Evolutionary conservation across 2,797 vertebrate species (phyloP).

Genomic region (Malacoctenus gilli): DNA sequence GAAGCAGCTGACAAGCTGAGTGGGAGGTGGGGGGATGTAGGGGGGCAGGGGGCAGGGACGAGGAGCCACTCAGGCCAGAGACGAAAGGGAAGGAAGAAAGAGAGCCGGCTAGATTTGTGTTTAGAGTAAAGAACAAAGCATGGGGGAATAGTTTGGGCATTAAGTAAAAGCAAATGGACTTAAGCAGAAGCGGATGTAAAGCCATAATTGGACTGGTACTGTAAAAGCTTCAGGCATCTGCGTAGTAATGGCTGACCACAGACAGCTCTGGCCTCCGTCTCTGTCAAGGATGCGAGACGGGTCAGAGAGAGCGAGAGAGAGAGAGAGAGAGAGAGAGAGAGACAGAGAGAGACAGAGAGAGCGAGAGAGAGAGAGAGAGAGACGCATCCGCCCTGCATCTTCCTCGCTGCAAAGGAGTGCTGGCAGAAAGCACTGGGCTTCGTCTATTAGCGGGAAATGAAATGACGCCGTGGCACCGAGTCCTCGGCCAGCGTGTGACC

Average conservation of each 20-base stretch:
- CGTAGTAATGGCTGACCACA: slow-evolving; percentile 59
- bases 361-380: no score
- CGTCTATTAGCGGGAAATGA: slow-evolving; percentile 58
- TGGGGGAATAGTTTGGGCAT: slow-evolving; percentile 66
- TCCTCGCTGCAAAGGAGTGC: slow-evolving; percentile 46
- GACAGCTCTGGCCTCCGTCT: slow-evolving; percentile 30
- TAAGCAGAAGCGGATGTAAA: slow-evolving; percentile 55
- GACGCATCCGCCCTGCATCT: slow-evolving; percentile 19
- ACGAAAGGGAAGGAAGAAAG: slow-evolving; percentile 20
- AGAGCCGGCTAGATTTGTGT: slow-evolving; percentile 50
- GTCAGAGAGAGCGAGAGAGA: no score
- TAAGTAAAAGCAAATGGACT: slow-evolving; percentile 71
- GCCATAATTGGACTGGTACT: slow-evolving; percentile 60
- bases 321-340: no score
- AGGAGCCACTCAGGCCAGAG: slow-evolving; percentile 58
- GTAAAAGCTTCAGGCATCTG: slow-evolving; percentile 61
- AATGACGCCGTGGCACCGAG: slow-evolving; percentile 46
- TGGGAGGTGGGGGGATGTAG: slow-evolving; percentile 25
- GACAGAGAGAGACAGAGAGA: no score
- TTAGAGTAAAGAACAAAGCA: slow-evolving; percentile 65
- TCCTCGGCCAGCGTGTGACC: slow-evolving; percentile 57
- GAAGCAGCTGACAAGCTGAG: slow-evolving; percentile 57
- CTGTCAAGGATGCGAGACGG: slow-evolving; percentile 27
- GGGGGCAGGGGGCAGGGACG: no score
- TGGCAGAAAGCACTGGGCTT: slow-evolving; percentile 36